Percentiles rank a stretch among this genome's conserved stretches.
Evolutionary conservation across 35 echinoderm and acorn worm species (phyloP).

Genomic region (Acanthaster planci): DNA sequence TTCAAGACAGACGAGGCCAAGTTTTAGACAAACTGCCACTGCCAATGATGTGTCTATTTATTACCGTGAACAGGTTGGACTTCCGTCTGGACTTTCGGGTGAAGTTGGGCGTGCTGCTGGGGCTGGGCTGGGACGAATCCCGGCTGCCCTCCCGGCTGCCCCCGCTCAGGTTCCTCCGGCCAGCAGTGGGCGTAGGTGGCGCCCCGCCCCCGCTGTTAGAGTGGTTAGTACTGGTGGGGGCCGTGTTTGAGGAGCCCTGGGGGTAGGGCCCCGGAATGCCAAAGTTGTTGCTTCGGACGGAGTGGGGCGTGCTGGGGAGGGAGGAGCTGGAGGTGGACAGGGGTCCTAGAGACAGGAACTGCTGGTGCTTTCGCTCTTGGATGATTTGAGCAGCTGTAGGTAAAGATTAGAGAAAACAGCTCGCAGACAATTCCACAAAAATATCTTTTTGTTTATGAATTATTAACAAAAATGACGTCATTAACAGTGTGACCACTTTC

Average conservation of each 20-base stretch:
- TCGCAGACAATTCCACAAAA: too few species aligned
- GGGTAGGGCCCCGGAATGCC: constrained; percentile 51
- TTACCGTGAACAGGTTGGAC: constrained; percentile 94
- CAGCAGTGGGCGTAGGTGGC: constrained; percentile 55
- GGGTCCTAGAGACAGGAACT: constrained; percentile 73
- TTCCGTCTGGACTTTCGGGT: constrained; percentile 88
- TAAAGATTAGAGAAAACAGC: constrained; percentile 2
- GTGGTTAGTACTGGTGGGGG: constrained; percentile 77
- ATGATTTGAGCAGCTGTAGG: constrained; percentile 90
- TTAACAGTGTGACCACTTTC: too few species aligned
- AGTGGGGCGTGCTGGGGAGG: constrained; percentile 96
- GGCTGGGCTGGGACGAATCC: constrained; percentile 72
- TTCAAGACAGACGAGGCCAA: too few species aligned
- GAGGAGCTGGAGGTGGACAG: constrained; percentile 83
- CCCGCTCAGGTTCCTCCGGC: constrained; percentile 48
- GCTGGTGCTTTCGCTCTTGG: constrained; percentile 82
- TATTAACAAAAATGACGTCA: too few species aligned
- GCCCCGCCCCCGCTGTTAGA: constrained; percentile 86
- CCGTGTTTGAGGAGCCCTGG: constrained; percentile 40
- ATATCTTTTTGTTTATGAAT: too few species aligned
- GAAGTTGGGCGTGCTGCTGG: constrained; percentile 98
- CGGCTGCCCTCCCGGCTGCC: constrained; percentile 56
- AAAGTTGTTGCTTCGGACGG: constrained; percentile 85
- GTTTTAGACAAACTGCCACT: too few species aligned
- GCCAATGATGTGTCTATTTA: neutral